A percentile compares a stretch with the other conserved stretches of the same genome.
Evolutionary conservation across 37 sponge, comb jelly and placozoan species (phyloP).

Genomic region (Eunapius fragilis): DNA sequence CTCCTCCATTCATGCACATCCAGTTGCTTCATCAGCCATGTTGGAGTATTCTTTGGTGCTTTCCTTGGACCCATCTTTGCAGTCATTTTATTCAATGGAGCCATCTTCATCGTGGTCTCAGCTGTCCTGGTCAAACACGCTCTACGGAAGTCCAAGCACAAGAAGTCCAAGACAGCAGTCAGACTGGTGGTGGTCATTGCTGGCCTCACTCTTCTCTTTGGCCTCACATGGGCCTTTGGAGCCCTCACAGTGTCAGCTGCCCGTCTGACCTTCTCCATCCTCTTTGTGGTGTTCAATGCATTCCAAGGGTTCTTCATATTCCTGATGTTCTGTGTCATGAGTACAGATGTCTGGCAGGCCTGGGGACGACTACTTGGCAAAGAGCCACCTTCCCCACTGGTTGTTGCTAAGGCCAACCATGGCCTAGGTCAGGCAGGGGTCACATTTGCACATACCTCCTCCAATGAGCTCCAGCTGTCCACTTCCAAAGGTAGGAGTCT

Average conservation of each 20-base stretch:
- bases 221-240: too few relatives aligned
- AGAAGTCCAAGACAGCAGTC: too few relatives aligned
- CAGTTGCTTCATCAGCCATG: slow-evolving; percentile 22
- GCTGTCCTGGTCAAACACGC: slow-evolving; percentile 19
- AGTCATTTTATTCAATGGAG: slow-evolving; percentile 9
- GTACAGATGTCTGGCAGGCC: slow-evolving; percentile 5
- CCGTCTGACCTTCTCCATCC: slow-evolving; percentile 3
- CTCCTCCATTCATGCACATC: background rate
- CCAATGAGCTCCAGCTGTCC: too few relatives aligned
- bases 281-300: slow-evolving; percentile 24
- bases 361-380: background rate
- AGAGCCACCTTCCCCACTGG: too few relatives aligned
- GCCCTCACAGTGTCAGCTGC: background rate
- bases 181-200: too few relatives aligned
- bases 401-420: too few relatives aligned
- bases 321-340: slow-evolving; percentile 21
- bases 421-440: too few relatives aligned
- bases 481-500: too few relatives aligned
- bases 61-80: slow-evolving; percentile 22
- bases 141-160: too few relatives aligned
- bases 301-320: slow-evolving; percentile 41
- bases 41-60: too few relatives aligned
- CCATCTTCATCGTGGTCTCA: slow-evolving; percentile 18
- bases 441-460: too few relatives aligned
- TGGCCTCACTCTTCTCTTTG: too few relatives aligned